Evolutionary conservation across 2,797 vertebrate genomes (phyloP).

Genomic region (Sebastes diploproa): DNA sequence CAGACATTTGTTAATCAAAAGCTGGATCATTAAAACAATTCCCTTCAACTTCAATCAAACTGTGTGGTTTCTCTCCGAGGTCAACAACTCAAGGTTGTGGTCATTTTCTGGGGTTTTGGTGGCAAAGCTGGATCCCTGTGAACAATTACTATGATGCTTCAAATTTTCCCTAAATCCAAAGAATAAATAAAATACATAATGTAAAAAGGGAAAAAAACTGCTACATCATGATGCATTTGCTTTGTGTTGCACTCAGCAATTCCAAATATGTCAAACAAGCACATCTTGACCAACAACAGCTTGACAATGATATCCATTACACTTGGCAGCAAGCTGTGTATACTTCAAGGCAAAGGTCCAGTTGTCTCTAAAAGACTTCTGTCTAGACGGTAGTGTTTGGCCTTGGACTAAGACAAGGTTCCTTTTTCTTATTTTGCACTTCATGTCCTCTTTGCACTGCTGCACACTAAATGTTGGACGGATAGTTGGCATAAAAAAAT

Average conservation of each 20-base stretch:
- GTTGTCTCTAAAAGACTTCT: neutral
- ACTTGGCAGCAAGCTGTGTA: neutral
- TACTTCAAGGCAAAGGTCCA: neutral
- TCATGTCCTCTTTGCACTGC: neutral
- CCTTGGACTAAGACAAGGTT: neutral
- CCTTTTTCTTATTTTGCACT: slow-evolving; percentile 10
- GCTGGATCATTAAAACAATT: neutral
- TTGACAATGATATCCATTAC: neutral
- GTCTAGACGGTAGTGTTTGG: neutral
- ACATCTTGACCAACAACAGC: neutral
- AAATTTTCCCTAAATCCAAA: neutral
- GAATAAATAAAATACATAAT: slow-evolving; percentile 29
- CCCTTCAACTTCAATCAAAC: neutral
- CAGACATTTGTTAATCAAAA: neutral
- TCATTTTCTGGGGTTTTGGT: neutral
- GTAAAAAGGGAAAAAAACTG: neutral
- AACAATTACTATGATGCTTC: neutral
- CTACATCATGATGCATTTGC: neutral
- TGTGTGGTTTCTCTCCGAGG: neutral
- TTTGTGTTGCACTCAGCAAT: neutral
- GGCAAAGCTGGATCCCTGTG: neutral
- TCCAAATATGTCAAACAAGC: neutral
- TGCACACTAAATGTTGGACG: neutral
- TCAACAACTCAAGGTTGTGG: neutral
- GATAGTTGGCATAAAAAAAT: neutral